Evolutionary conservation across 2,797 vertebrate species (phyloP).

Genomic region (Pogoniulus pusillus): DNA sequence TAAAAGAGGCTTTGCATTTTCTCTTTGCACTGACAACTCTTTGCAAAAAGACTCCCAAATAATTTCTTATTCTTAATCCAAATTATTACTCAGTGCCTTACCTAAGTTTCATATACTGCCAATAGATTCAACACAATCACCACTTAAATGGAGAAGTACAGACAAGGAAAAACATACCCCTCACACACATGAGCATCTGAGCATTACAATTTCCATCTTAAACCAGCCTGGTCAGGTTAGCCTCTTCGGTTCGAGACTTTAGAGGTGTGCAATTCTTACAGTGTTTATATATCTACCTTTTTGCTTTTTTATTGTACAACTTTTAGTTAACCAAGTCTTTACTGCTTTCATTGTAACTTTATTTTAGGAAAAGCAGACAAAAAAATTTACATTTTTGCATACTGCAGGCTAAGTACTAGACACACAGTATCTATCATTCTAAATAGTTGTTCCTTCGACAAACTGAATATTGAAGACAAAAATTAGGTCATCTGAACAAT

Average conservation of each 20-base stretch:
- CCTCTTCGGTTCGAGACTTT: not conserved
- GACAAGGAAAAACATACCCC: not conserved
- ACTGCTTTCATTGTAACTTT: too few species aligned
- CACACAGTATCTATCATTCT: not conserved
- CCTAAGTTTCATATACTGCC: not conserved
- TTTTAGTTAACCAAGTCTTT: not conserved
- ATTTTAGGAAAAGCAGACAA: not conserved
- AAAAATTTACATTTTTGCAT: too few species aligned
- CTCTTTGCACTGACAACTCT: not conserved
- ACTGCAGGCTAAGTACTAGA: not conserved
- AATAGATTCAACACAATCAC: not conserved
- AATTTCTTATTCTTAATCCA: too few species aligned
- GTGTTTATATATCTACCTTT: not conserved
- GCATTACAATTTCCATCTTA: not conserved
- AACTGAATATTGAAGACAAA: not conserved
- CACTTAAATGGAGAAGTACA: not conserved
- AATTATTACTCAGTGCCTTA: not conserved
- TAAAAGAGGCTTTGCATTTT: not conserved
- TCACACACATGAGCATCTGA: not conserved
- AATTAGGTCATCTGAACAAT: constrained; percentile 17
- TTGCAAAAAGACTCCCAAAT: not conserved
- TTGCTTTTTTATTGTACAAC: not conserved
- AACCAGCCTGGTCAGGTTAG: not conserved
- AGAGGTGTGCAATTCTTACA: not conserved
- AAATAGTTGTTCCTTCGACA: not conserved